Conservation (phyloP, 2,113 vertebrate species). For the Gorsachius goisagi region DNA sequence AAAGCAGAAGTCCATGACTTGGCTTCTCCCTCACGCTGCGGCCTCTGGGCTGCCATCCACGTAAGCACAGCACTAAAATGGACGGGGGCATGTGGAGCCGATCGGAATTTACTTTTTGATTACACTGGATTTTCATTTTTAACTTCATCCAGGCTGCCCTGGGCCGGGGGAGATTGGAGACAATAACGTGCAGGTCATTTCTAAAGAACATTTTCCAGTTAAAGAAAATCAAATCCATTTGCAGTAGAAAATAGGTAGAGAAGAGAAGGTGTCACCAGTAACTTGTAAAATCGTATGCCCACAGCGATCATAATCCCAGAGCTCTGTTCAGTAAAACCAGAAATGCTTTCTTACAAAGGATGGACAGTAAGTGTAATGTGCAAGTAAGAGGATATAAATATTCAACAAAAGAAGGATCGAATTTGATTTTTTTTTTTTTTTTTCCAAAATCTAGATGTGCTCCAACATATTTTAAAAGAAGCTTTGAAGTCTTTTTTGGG, state of each 20-base stretch:
- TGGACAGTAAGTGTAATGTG: neutral
- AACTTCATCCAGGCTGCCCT: neutral
- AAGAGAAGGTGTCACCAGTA: neutral
- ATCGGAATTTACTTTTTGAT: neutral
- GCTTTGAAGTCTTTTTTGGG: neutral
- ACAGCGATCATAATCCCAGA: neutral
- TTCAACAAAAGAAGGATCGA: neutral
- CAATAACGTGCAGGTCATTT: neutral
- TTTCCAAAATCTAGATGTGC: neutral
- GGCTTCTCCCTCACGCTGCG: neutral
- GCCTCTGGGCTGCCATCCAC: neutral
- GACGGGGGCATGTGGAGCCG: neutral
- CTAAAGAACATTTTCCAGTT: neutral
- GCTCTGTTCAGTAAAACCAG: neutral
- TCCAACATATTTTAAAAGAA: neutral
- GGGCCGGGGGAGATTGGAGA: neutral
- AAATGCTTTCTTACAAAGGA: neutral
- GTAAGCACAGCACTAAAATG: neutral
- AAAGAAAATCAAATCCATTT: neutral
- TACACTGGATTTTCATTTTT: neutral
- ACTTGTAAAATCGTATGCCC: neutral
- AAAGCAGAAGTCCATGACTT: neutral
- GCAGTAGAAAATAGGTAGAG: neutral
- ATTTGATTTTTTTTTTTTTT: neutral
- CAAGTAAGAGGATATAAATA: slow-evolving; percentile 26